Base-by-base conservation (phyloP, 1,140 invertebrate genomes). In the Drosophila seguyi region DNA sequence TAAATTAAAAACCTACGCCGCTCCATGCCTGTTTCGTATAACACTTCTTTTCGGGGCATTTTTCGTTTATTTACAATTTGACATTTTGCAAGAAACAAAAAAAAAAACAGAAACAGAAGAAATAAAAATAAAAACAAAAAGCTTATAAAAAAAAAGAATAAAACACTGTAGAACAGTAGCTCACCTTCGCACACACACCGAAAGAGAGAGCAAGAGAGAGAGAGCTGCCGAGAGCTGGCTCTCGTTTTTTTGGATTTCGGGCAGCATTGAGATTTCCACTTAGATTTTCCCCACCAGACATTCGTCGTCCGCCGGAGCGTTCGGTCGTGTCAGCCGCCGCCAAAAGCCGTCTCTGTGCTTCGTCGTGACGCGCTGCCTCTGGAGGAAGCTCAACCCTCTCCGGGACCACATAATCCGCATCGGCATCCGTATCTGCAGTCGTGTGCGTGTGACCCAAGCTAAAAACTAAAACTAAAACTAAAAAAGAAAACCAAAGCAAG, bases 21-120 rank as follows among this genome's bases (percentile, higher is more conserved):
- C 45, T 72, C 16, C 57, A n/a, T 79, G 84, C 34, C 39, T 25
- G n/a, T 66, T 53, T 14, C 10, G 80, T 87, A 87, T 88, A 83
- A 88, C 84, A 87, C 68, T 62, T 72, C 63, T 71, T 69, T 73
- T 79, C 48, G 61, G 67, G 67, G 47, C 68, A 75, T 68, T 88
- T 77, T 88, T 88, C 72, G 80, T 88, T 87, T 88, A 88, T 87
- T 87, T 87, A 87, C 85, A 88, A 80, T 88, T 87, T 87, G 80
- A 88, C 84, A 87, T 88, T 88, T 87, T 80, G 84, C 73, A 80
- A 80, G 58, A n/a, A n/a, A n/a, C 67, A 63, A 22, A 63, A 31
- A 71, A 50, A 55, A 22, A 22, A 53, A 34, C 20, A 38, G 8
- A 55, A 55, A 16, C 47, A 29, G 16, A 25, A 8, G n/a, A 7